A percentile compares a stretch with the other conserved stretches of the same genome.
Evolutionary conservation across 2,797 vertebrate genomes (phyloP).

Genomic region (Pangasius djambal): DNA sequence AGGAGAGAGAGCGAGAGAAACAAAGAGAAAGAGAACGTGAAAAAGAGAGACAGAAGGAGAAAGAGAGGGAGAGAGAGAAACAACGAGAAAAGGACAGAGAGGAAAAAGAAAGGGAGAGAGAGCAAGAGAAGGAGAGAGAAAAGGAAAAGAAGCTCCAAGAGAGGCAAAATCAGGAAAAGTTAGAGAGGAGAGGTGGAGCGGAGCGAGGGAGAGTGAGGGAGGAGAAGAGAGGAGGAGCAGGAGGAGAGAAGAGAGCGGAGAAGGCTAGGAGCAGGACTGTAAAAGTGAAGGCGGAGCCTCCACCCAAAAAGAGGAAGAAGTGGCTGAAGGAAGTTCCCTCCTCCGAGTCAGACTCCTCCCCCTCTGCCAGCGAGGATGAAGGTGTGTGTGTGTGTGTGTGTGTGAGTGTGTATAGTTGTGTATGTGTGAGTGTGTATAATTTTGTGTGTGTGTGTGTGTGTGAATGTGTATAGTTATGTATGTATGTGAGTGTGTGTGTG

Average conservation of each 20-base stretch:
- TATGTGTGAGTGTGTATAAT: not conserved
- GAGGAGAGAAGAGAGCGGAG: constrained; percentile 65
- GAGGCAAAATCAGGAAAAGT: constrained; percentile 51
- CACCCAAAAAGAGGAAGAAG: constrained; percentile 85
- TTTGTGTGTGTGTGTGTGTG: no score
- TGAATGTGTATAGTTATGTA: no score
- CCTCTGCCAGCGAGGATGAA: constrained; percentile 80
- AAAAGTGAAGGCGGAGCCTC: constrained; percentile 73
- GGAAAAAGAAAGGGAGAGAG: constrained; percentile 34
- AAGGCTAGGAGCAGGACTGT: constrained; percentile 62
- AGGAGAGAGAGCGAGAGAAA: constrained; percentile 28
- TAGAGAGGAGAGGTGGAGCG: constrained; percentile 53
- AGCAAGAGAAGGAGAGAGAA: constrained; percentile 47
- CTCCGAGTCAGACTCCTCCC: constrained; percentile 81
- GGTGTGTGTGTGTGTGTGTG: constrained; percentile 57
- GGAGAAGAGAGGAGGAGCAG: constrained; percentile 62
- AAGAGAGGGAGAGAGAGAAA: constrained; percentile 27
- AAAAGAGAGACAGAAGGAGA: constrained; percentile 36
- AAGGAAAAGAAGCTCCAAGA: constrained; percentile 59
- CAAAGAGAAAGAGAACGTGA: constrained; percentile 44
- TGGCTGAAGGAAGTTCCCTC: constrained; percentile 85
- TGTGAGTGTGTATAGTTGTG: not conserved
- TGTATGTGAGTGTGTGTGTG: not conserved
- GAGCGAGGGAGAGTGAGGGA: constrained; percentile 61
- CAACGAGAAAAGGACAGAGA: constrained; percentile 30